Conservation (phyloP, 2,888 invertebrate genomes). For the Schrankia costaestrigalis region DNA sequence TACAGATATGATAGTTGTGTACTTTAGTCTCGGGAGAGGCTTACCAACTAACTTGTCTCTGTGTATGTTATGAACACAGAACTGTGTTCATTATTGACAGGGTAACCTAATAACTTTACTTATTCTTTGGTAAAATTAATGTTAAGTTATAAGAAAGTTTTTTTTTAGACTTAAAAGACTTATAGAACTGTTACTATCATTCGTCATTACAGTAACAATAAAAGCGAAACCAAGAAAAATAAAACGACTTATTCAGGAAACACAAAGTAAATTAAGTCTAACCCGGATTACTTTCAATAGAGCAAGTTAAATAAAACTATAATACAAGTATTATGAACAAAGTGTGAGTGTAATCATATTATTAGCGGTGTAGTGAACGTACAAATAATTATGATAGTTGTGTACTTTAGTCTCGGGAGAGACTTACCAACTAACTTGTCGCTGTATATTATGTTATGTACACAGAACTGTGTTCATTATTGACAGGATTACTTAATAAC, state of each 20-base stretch:
- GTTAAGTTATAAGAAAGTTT: no score
- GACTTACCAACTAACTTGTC: constrained; percentile 28
- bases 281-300: constrained; percentile 6
- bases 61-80: constrained; percentile 2
- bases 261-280: not conserved
- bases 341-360: constrained; percentile 35
- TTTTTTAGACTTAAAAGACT: no score
- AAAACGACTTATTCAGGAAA: no score
- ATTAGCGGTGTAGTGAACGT: constrained; percentile 26
- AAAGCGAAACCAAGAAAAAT: no score
- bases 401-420: constrained; percentile 28
- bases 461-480: constrained; percentile 4
- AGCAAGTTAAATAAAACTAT: constrained; percentile 21
- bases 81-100: constrained; percentile 4
- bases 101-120: constrained; percentile 25
- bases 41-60: constrained; percentile 29
- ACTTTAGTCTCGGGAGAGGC: constrained; percentile 25
- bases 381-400: constrained; percentile 38
- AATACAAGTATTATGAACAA: constrained; percentile 25
- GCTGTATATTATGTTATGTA: constrained; percentile 3
- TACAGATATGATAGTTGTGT: constrained; percentile 35
- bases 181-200: no score
- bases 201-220: no score
- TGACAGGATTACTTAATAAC: constrained; percentile 21
- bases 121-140: no score